phyloP scores from a whole-genome alignment of 2,888 invertebrate species.

The Leucoma salicis region DNA sequence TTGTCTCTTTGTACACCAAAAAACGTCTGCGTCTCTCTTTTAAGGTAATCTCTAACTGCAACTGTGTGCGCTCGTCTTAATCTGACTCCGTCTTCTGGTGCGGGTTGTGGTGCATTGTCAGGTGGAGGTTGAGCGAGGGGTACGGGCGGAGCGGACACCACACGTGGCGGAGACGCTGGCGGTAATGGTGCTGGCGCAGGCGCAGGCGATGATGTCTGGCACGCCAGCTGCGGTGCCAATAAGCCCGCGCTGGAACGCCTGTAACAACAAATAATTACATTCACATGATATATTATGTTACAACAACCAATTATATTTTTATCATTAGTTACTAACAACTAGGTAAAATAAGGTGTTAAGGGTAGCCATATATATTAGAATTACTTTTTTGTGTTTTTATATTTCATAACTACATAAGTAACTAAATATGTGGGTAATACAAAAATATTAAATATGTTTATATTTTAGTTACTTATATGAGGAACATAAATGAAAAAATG shows the following conservation, averaged over 20 bases:
- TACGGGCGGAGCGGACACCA: conserved; percentile 58
- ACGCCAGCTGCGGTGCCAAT: conserved; percentile 69
- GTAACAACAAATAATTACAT: conserved; percentile 45
- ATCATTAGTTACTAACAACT: too few species aligned
- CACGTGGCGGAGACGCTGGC: conserved; percentile 71
- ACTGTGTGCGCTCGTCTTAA: conserved; percentile 69
- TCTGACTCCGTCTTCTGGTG: conserved; percentile 71
- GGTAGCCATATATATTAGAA: too few species aligned
- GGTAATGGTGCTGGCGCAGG: conserved; percentile 54
- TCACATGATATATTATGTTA: not conserved
- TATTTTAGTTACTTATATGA: too few species aligned
- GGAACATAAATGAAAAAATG: too few species aligned
- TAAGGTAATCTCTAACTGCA: conserved; percentile 85
- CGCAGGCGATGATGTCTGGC: conserved; percentile 63
- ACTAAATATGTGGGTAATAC: too few species aligned
- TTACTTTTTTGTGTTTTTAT: too few species aligned
- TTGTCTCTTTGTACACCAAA: conserved; percentile 92
- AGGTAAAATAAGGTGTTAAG: conserved; percentile 5
- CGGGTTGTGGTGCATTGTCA: conserved; percentile 63
- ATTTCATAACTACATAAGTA: too few species aligned
- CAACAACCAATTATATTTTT: too few species aligned
- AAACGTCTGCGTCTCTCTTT: conserved; percentile 90
- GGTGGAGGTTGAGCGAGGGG: conserved; percentile 50
- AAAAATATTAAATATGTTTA: too few species aligned
- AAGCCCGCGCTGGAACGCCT: conserved; percentile 75